Conservation (phyloP, 2,888 invertebrate genomes). For the Bombylius discolor region DNA sequence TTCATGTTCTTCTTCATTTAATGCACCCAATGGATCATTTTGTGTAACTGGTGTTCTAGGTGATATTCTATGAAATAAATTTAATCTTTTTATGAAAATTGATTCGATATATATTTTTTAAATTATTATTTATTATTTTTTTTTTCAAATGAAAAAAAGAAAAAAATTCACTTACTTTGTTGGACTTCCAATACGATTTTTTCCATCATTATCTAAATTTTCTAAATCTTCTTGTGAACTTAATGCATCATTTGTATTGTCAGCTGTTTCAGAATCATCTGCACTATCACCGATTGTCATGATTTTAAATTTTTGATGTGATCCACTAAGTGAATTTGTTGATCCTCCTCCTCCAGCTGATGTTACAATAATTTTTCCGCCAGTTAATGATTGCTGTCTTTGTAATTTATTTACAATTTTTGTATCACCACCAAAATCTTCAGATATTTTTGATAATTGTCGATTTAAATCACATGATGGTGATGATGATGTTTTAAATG, state of each 20-base stretch:
- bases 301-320: conserved; percentile 23
- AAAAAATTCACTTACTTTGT: conserved; percentile 27
- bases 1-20: conserved; percentile 38
- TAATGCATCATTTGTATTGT: conserved; percentile 19
- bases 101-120: neutral
- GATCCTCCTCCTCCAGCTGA: too few relatives aligned
- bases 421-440: conserved; percentile 69
- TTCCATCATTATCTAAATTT: conserved; percentile 14
- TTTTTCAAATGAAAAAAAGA: neutral
- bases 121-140: neutral
- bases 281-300: conserved; percentile 22
- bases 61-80: conserved; percentile 40
- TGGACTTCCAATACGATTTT: conserved; percentile 28
- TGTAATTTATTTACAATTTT: conserved; percentile 59
- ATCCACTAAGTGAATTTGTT: neutral
- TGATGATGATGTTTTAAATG: conserved; percentile 39
- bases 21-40: conserved; percentile 83
- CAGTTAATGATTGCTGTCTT: conserved; percentile 31
- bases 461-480: conserved; percentile 43
- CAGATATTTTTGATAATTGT: conserved; percentile 46
- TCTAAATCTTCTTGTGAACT: conserved; percentile 27
- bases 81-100: conserved; percentile 5
- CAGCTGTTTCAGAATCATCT: conserved; percentile 9
- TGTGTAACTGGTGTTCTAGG: conserved; percentile 77
- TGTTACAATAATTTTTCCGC: neutral